Conservation (phyloP, 1,140 invertebrate species). For the Scaptomyza pallida region DNA sequence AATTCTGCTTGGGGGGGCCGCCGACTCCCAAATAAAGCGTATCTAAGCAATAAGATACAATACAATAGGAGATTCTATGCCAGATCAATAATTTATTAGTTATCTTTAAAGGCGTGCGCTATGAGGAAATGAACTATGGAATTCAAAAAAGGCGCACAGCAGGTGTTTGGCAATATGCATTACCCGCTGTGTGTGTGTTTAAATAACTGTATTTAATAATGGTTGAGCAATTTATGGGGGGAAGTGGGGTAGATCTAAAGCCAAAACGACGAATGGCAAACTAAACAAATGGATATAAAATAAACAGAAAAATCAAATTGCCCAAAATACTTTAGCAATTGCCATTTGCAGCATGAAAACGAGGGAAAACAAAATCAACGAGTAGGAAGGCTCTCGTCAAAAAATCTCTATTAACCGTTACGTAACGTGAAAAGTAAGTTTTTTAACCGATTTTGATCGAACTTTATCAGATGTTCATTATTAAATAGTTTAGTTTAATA, state of each 20-base stretch:
- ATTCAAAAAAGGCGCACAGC: conserved; percentile 1
- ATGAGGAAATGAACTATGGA: not conserved
- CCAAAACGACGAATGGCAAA: conserved; percentile 10
- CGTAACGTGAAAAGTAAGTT: too few species aligned
- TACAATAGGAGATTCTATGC: not conserved
- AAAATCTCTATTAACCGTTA: too few species aligned
- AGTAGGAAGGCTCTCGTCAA: too few species aligned
- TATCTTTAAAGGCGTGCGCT: conserved; percentile 1
- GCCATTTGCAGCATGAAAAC: conserved; percentile 25
- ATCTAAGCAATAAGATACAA: too few species aligned
- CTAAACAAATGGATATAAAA: conserved; percentile 18
- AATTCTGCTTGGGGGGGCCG: not conserved
- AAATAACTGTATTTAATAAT: conserved; percentile 4
- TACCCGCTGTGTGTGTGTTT: not conserved
- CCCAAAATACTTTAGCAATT: conserved; percentile 12
- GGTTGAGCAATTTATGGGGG: not conserved
- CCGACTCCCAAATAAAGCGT: too few species aligned
- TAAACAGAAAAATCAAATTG: not conserved
- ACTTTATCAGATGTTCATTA: too few species aligned
- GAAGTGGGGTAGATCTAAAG: too few species aligned
- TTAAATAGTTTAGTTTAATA: too few species aligned
- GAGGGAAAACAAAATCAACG: conserved; percentile 20
- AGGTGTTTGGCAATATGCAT: conserved; percentile 1
- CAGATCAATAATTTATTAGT: conserved; percentile 17
- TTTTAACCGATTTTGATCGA: too few species aligned